phyloP scores from a whole-genome alignment of 2,797 vertebrate genomes.

The Dicrostonyx torquatus region DNA sequence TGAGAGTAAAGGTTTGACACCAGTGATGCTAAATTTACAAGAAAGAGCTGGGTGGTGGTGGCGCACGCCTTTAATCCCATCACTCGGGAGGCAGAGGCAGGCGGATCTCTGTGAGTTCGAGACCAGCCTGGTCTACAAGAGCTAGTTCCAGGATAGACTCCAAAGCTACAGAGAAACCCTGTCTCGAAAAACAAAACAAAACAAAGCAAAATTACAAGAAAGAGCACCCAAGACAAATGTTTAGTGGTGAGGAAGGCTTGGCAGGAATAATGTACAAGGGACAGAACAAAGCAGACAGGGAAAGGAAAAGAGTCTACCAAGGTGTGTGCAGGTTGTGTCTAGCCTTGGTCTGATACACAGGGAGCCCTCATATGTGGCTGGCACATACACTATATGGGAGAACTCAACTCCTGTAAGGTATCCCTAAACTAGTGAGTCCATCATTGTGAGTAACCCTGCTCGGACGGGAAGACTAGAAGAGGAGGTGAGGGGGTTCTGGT shows the following conservation, averaged over 20 bases:
- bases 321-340: not conserved
- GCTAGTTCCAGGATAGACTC: no score
- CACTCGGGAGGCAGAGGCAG: no score
- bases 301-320: not conserved
- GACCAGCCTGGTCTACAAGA: no score
- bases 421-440: not conserved
- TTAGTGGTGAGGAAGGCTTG: not conserved
- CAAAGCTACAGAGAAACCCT: no score
- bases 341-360: not conserved
- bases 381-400: not conserved
- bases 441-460: not conserved
- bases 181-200: no score
- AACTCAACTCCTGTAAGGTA: not conserved
- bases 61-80: no score
- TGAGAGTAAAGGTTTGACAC: not conserved
- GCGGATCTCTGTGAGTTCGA: no score
- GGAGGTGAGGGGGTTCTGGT: not conserved
- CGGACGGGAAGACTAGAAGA: not conserved
- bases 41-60: no score
- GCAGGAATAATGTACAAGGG: not conserved
- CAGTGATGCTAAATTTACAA: not conserved
- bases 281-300: not conserved
- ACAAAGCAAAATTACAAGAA: not conserved
- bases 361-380: not conserved
- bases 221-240: not conserved